Evolutionary conservation across 2,888 invertebrate genomes (phyloP), one percentile per base, ranked within the genome.

Genomic region (Chorisops tibialis): DNA sequence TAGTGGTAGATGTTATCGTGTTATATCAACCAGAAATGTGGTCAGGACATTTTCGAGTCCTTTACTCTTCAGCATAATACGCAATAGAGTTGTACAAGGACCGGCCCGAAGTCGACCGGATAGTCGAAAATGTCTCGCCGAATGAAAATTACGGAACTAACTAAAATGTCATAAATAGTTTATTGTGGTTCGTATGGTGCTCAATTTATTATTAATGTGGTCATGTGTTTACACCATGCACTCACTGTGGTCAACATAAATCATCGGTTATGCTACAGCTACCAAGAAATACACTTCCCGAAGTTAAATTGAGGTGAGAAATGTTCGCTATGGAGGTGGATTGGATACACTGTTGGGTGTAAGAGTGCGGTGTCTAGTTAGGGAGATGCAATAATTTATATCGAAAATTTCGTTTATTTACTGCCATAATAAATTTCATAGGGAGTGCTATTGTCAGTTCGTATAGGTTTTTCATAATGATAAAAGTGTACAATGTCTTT

Each of bases 191-290:
- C 19, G 16, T 43, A 30, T 37, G 37, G 48, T 59, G 52, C 41
- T 63, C 63, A 60, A 60, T 60, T 43, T 54, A 63, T 63, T 52
- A 63, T 60, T 63, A 63, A 63, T 63, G 59, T 54, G 63, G 59
- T 63, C 49, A 54, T 52, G 59, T 60, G 63, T 63, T 63, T 59
- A 54, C 59, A 59, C 59, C 52, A 39, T 43, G 37, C 63, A 54
- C 60, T 59, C 39, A 37, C 54, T 48, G 54, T 54, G 48, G 47
- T 45, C 51, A 51, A 30, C 24, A 50, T 51, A 59, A 47, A 60
- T 60, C 54, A 63, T 30, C 3, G 12, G 18, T 5, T 43, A 43
- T 54, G 52, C 18, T 39, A 6, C 14, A 39, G 39, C 14, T 12
- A 38, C 38, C 52, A 56, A 56, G 56, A 56, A 56, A 56, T 41